Base-by-base conservation (phyloP, 2,888 invertebrate genomes). In the Amblyteles armatorius region DNA sequence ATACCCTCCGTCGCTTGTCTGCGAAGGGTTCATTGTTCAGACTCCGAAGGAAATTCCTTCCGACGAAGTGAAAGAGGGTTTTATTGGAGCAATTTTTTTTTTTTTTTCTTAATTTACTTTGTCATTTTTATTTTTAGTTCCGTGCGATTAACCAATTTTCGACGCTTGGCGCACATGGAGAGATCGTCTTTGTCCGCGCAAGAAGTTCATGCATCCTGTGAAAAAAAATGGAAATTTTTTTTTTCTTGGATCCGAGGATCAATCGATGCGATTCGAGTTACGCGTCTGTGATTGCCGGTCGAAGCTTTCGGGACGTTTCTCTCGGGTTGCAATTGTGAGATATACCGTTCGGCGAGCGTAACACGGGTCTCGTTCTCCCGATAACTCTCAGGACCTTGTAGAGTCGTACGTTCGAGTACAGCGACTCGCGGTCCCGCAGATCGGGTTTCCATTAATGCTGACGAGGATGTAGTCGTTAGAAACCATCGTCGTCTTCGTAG, bases 401-500 rank as follows among this genome's bases (percentile, higher is more conserved):
- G 52, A 76, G 33, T n/a, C 57, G 57, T 26, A 73, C 36, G 19
- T 6, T 52, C 50, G 6, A 36, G 7, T 3, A 50, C 6, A 13
- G 60, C 13, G 67, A 26, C 36, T 77, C 40, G 57, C 67, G 82
- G 65, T 85, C 80, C 78, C 77, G 48, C 26, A 48, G 52, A 82
- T 82, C 79, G 67, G 72, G 26, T 81, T 79, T 73, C 67, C 73
- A 73, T 52, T 76, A 69, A 57, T 79, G 84, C 79, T 77, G 80
- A 85, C 68, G 82, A 82, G 84, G 71, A 67, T 82, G 82, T 82
- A 74, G 73, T 44, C 36, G 78, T 76, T 85, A 33, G 82, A 55
- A 85, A 78, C 72, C 55, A n/a, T 71, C 26, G 55, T 74, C 74
- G 67, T 67, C 71, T 72, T 73, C 44, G 76, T 36, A 40, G 55